Evolutionary conservation across 1,140 invertebrate species (phyloP).

Genomic region (Globodera rostochiensis): DNA sequence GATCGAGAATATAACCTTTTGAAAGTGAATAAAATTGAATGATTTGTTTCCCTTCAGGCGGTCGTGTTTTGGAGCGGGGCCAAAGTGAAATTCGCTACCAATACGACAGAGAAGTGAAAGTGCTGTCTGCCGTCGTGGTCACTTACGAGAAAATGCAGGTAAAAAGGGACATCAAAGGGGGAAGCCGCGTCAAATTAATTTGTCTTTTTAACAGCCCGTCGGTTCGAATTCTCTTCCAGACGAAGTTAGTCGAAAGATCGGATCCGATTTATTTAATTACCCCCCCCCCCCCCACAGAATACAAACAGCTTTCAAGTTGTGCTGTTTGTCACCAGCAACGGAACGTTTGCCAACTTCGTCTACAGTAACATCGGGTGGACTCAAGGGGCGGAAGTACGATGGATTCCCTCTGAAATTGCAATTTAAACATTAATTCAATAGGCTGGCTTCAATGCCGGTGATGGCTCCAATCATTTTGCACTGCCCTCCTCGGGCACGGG

Average conservation of each 20-base stretch:
- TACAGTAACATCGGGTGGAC: conserved; percentile 66
- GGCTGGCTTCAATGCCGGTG: conserved; percentile 62
- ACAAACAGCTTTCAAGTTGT: conserved; percentile 65
- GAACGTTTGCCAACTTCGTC: conserved; percentile 65
- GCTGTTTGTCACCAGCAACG: conserved; percentile 61
- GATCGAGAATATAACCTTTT: neutral
- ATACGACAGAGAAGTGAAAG: conserved; percentile 62
- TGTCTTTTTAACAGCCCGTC: conserved; percentile 53
- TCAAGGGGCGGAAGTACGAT: conserved; percentile 59
- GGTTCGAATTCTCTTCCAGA: conserved; percentile 52
- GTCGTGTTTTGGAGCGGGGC: conserved; percentile 61
- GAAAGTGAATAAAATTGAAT: neutral
- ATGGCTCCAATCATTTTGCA: conserved; percentile 51
- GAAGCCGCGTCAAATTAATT: conserved; percentile 27
- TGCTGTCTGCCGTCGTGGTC: conserved; percentile 51
- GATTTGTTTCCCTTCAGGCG: conserved; percentile 41
- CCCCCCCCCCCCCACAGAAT: conserved; percentile 43
- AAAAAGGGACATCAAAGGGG: conserved; percentile 2
- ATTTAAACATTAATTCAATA: conserved; percentile 1
- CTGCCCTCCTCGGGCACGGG: conserved; percentile 64
- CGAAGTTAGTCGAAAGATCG: conserved; percentile 38
- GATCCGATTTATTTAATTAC: neutral
- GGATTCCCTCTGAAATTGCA: neutral
- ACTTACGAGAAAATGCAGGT: conserved; percentile 65
- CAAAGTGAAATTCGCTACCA: conserved; percentile 65